These are phyloP conservation scores for Crocodylus rhombifer DNA, from an alignment of 2,797 vertebrate genomes.

Conservation along the genomic window DNA sequence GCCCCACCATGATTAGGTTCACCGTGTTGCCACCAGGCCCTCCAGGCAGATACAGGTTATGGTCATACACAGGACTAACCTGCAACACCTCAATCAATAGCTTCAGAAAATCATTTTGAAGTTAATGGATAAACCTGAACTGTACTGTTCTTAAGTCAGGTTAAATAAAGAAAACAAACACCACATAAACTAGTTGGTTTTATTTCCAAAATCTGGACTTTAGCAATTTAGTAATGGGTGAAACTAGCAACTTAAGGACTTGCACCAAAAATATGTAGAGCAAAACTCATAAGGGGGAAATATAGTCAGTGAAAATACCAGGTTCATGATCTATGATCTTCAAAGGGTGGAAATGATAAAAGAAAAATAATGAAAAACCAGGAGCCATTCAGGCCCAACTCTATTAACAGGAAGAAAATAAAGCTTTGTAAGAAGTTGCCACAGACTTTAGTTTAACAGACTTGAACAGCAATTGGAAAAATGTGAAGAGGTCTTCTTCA, in stretches of 20 bases:
- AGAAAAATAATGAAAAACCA: not conserved
- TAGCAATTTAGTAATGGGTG: not conserved
- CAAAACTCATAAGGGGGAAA: not conserved
- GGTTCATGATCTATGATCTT: not conserved
- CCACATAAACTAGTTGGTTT: conserved; percentile 3
- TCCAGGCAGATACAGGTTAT: too few relatives aligned
- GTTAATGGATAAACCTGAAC: conserved; percentile 1
- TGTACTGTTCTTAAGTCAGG: conserved; percentile 2
- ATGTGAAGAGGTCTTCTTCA: not conserved
- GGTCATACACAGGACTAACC: too few relatives aligned
- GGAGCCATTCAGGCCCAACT: not conserved
- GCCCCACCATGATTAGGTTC: too few relatives aligned
- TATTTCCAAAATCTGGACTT: conserved; percentile 6
- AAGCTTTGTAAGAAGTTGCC: conserved; percentile 6
- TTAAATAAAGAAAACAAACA: conserved; percentile 14
- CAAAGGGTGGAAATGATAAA: not conserved
- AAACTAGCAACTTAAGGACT: not conserved
- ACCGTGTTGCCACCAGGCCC: too few relatives aligned
- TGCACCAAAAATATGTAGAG: not conserved
- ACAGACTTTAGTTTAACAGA: conserved; percentile 23
- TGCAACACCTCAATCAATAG: not conserved
- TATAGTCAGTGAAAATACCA: not conserved
- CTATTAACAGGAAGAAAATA: not conserved
- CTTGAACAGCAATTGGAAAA: not conserved
- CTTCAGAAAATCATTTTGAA: conserved; percentile 1